These are phyloP conservation scores for Macropodus opercularis DNA, from an alignment of 2,797 vertebrate species.

Conservation along the genomic window DNA sequence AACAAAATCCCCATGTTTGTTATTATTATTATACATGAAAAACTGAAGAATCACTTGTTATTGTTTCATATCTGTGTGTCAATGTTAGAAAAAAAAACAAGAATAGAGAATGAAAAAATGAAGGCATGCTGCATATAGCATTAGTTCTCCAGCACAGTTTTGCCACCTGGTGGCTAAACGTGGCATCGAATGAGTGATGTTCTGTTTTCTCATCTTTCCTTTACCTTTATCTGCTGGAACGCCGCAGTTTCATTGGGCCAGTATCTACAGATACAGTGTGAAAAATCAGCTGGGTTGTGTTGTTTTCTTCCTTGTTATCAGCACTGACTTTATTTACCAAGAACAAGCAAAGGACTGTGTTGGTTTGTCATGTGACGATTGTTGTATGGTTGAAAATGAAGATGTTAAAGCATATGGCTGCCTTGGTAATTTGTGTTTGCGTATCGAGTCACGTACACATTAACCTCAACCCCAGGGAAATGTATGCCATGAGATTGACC, in stretches of 20 bases:
- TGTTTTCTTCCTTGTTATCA: constrained; percentile 40
- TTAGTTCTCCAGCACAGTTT: constrained; percentile 58
- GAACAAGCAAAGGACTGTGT: constrained; percentile 60
- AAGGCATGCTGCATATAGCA: constrained; percentile 62
- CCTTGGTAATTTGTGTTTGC: constrained; percentile 34
- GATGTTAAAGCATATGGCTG: constrained; percentile 25
- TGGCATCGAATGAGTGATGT: constrained; percentile 64
- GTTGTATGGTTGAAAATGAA: constrained; percentile 59
- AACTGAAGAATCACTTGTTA: constrained; percentile 61
- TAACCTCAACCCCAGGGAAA: constrained; percentile 58
- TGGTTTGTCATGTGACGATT: constrained; percentile 57
- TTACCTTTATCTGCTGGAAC: constrained; percentile 45
- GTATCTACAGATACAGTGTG: constrained; percentile 44
- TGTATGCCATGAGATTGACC: constrained; percentile 52
- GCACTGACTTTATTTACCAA: constrained; percentile 49
- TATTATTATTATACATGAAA: constrained; percentile 64
- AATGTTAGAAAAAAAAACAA: constrained; percentile 28
- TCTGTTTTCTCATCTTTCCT: constrained; percentile 50
- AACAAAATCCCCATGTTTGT: constrained; percentile 65
- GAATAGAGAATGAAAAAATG: constrained; percentile 44
- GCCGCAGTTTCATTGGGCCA: constrained; percentile 59
- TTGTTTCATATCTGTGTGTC: constrained; percentile 57
- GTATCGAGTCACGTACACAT: constrained; percentile 48
- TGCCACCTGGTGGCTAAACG: constrained; percentile 72
- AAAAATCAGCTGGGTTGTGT: constrained; percentile 38